These are phyloP conservation scores for Platorchestia sp. DNA, from an alignment of 1,140 invertebrate genomes.

Conservation along the genomic window DNA sequence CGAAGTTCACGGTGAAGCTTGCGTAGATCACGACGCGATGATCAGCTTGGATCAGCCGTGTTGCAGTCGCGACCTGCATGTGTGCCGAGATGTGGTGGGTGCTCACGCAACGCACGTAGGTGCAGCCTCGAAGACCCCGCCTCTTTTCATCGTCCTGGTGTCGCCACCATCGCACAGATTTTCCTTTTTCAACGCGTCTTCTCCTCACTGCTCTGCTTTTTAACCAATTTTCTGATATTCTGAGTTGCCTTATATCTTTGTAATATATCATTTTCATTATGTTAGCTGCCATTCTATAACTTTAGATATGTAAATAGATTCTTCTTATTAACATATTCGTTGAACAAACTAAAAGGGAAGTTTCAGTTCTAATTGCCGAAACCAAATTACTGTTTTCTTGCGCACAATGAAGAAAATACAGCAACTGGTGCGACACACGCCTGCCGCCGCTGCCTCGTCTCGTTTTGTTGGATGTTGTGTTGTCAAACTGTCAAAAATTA, in stretches of 20 bases:
- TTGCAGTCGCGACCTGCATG: no score
- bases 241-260: slow-evolving; percentile 10
- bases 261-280: slow-evolving; percentile 22
- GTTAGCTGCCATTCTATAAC: not conserved
- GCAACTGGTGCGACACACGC: not conserved
- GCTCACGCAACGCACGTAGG: no score
- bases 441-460: not conserved
- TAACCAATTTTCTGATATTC: not conserved
- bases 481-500: not conserved
- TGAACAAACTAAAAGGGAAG: not conserved
- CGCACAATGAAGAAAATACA: not conserved
- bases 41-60: no score
- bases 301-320: slow-evolving; percentile 19
- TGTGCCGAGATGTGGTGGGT: no score
- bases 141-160: no score
- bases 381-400: not conserved
- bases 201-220: not conserved
- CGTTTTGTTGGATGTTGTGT: not conserved
- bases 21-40: no score
- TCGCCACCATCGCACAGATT: no score
- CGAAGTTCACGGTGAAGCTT: no score
- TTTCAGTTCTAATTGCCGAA: not conserved
- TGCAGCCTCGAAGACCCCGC: no score
- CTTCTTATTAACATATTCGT: slow-evolving; percentile 34
- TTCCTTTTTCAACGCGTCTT: no score